Evolutionary conservation across 2,113 vertebrate species (phyloP), one percentile per base, ranked within the genome.

Genomic region (Actinemys pallida): DNA sequence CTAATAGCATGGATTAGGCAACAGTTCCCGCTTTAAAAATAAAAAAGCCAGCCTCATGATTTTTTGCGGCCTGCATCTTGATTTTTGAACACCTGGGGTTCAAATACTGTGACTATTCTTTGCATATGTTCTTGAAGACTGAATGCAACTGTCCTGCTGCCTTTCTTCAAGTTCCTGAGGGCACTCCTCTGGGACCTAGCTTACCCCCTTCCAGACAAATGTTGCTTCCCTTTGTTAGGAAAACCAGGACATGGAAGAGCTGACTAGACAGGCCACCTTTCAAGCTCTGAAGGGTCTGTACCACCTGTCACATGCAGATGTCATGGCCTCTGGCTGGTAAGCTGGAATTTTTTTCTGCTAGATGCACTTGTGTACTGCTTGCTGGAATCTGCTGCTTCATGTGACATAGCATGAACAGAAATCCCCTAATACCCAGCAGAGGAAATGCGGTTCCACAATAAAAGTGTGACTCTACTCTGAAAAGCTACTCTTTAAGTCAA

Each of bases 1-100:
- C 14, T 53, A 76, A 52, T 59, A 76, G 11, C 47, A 3, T 0
- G 2, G 49, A 29, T 93, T 88, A 88, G 29, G 6, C 24, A 95
- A 14, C 0, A 0, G 29, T 4, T 90, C 57, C 4, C 8, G 4
- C 22, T 31, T 6, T 2, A 24, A 50, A 24, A 84, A 78, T 62
- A 39, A 72, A 39, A 5, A 72, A 72, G 8, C 35, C 65, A 72
- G 19, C 65, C n/a, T 39, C n/a, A 9, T 20, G 65, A 72, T 22
- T 72, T 54, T 62, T 72, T 22, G 16, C 17, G 65, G n/a, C 65
- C n/a, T 39, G 35, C n/a, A 39, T 39, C n/a, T 22, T 72, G n/a
- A 72, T 72, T 20, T 72, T 72, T 72, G n/a, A 39, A 72, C n/a
- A 72, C 19, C 39, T 39, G 65, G n/a, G n/a, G 65, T 72, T 69